phyloP scores from a whole-genome alignment of 2,797 vertebrate genomes.

The Lophotriccus pileatus region DNA sequence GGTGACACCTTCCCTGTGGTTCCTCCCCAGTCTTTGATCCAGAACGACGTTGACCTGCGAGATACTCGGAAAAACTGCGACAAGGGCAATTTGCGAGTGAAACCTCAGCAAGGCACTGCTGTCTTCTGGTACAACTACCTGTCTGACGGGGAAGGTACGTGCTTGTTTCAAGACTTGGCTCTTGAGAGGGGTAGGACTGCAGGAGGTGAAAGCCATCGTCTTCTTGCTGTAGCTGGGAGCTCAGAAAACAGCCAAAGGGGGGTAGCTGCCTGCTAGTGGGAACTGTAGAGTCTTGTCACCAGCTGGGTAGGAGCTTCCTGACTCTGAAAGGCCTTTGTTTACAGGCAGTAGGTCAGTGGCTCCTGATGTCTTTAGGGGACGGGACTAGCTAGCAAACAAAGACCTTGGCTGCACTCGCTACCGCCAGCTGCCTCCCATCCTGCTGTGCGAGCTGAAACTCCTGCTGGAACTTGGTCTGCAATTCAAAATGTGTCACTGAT shows the following conservation, averaged over 20 bases:
- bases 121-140: constrained; percentile 99
- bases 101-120: constrained; percentile 92
- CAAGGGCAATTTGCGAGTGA: constrained; percentile 94
- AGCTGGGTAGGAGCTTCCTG: constrained; percentile 40
- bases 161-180: background rate
- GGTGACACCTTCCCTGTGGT: background rate
- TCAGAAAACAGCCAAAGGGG: background rate
- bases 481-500: constrained; percentile 49
- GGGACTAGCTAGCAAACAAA: constrained; percentile 50
- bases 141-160: constrained; percentile 92
- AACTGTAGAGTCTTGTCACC: constrained; percentile 18
- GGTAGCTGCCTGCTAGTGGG: constrained; percentile 33
- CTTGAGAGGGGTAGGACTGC: background rate
- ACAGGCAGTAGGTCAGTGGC: constrained; percentile 52
- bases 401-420: constrained; percentile 39
- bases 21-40: constrained; percentile 88
- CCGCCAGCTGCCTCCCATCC: constrained; percentile 14
- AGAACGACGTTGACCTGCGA: constrained; percentile 91
- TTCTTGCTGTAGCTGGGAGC: background rate
- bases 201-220: background rate
- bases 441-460: constrained; percentile 4
- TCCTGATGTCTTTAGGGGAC: constrained; percentile 28
- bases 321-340: constrained; percentile 52
- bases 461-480: constrained; percentile 50
- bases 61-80: constrained; percentile 96